Evolutionary conservation across 1,140 invertebrate species (phyloP), one percentile per base, ranked within the genome.

Genomic region (Ostrea edulis): DNA sequence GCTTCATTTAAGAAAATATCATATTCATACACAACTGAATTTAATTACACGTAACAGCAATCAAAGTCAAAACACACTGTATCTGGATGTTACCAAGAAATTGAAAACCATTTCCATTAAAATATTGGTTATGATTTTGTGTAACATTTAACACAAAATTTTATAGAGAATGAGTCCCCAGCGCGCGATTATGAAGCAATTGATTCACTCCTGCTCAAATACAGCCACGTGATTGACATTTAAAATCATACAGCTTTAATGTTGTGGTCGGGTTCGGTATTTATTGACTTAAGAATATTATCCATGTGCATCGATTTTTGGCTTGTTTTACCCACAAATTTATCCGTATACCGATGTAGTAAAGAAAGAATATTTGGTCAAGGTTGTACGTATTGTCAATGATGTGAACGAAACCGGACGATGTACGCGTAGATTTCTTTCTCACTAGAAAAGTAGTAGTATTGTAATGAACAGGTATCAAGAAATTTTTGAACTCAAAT

Each of bases 231-330:
- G 68, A 77, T 77, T 77, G 29, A 25, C 25, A 77, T 77, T 77
- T 77, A 77, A 35, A 77, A 77, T 17, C 25, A 77, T 77, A 14
- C 68, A 77, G 22, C 14, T 77, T 77, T 9, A 77, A 77, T 77
- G 68, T 77, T 9, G 29, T 77, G 7, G 22, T 22, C 4, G 12
- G 68, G 68, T 35, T 77, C 29, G 68, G 25, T 77, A 77, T 77
- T 77, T 77, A 77, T 77, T 25, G 68, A 12, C 68, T 25, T 35
- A 4, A 29, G 14, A 77, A 77, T 77, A 77, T 29, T 77, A 35
- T n/a, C 22, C 12, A 25, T 12, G 7, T 77, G 68, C 22, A 77
- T 77, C 25, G 68, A 77, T 77, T 77, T n/a, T 14, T 29, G 14
- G 68, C 25, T 29, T 35, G 8, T 7, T 77, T 22, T 35, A 77